These are phyloP conservation scores for Arvicanthis niloticus DNA, from an alignment of 2,113 vertebrate genomes.

Conservation along the genomic window DNA sequence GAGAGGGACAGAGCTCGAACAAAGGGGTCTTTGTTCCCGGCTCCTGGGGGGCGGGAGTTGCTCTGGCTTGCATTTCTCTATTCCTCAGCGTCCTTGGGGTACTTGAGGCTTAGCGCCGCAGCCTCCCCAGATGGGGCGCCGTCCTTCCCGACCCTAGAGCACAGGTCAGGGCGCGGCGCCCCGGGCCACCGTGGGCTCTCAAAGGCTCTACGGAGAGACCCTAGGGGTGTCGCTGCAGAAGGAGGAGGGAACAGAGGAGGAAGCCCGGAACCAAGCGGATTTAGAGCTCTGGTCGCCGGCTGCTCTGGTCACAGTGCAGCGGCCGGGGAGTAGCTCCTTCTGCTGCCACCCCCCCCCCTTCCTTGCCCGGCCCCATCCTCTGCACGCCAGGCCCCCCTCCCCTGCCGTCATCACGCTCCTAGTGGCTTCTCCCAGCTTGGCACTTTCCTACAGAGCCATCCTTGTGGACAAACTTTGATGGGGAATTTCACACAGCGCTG, in stretches of 20 bases:
- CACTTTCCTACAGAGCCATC: conserved; percentile 84
- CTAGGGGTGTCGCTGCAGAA: not conserved
- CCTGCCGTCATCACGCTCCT: conserved; percentile 27
- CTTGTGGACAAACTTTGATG: conserved; percentile 94
- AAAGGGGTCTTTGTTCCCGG: conserved; percentile 82
- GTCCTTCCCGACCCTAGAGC: not conserved
- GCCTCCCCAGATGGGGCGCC: not conserved
- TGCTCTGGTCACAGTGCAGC: conserved; percentile 40
- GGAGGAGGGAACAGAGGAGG: conserved; percentile 31
- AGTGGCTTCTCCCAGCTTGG: conserved; percentile 73
- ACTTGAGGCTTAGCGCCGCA: fast-evolving
- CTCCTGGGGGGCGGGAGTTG: conserved; percentile 67
- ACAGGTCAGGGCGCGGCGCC: conserved; percentile 69
- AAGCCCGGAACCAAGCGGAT: conserved; percentile 51
- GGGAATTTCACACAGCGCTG: conserved; percentile 92
- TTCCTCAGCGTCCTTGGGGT: conserved; percentile 10
- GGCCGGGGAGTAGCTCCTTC: conserved; percentile 49
- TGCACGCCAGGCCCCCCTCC: conserved; percentile 56
- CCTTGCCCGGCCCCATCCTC: not conserved
- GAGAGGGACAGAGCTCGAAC: conserved; percentile 73
- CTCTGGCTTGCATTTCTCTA: not conserved
- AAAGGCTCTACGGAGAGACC: not conserved
- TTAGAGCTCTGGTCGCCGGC: conserved; percentile 59
- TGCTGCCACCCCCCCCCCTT: not conserved
- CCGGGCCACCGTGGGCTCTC: conserved; percentile 1